Base-by-base conservation (phyloP, 2,888 invertebrate species). In the Apamea anceps region DNA sequence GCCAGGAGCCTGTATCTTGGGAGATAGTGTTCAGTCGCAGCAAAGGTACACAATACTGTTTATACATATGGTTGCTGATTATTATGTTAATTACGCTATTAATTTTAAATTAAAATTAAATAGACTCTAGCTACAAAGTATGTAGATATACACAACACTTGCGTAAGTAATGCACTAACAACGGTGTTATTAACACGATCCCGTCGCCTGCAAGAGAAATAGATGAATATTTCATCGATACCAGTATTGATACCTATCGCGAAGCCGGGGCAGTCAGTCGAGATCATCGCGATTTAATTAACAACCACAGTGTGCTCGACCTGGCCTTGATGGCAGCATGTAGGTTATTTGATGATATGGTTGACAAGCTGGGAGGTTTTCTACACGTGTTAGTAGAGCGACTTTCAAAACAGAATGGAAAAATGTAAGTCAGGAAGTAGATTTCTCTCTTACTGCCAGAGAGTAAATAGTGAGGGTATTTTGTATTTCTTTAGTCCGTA, bases 281-380 rank as follows among this genome's bases (percentile, higher is more conserved):
- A 67, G 72, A 72, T 72, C 72, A 7, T 51, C 18, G 57, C 28
- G 13, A 68, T 79, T 85, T 70, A 85, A 85, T 85, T 87, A 85
- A 63, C 28, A 57, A 21, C 62, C n/a, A 13, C 37, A 54, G 45
- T 65, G 54, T 75, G 32, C 54, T 62, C 32, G 10, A 71, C 12
- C 54, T 73, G 37, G 51, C 85, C 85, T 87, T 84, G 71, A 60
- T 71, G 7, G 85, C 21, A 12, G 57, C 48, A 79, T 80, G 57
- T 51, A 37, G 32, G 60, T 45, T 48, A 42, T 60, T n/a, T 37
- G 6, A 62, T 45, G 13, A 57, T 28, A 25, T 28, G n/a, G 5
- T 60, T 60, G 51, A 68, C 48, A 60, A 51, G 70, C 15, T 84
- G 10, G 13, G 7, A 21, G 8, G 42, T 15, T 15, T 12, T n/a